Evolutionary conservation across 2,888 invertebrate genomes (phyloP), one percentile per base, ranked within the genome.

Genomic region (Lydus trimaculatus): DNA sequence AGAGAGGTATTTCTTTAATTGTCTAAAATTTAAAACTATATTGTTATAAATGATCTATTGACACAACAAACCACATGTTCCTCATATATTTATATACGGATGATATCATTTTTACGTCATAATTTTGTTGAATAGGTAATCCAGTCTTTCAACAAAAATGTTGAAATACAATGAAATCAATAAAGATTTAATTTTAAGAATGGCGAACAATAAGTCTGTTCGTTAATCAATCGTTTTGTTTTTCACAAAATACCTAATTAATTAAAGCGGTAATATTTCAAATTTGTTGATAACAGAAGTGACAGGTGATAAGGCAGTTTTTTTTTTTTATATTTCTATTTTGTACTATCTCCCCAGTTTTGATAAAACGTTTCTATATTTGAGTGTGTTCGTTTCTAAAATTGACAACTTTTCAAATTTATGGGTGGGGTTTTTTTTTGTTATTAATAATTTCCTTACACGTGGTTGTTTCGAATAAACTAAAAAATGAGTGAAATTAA

Each of bases 101-200:
- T 73, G 73, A 73, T 71, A 70, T 73, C 73, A 73, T 66, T 66
- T 67, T 65, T 67, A 58, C 66, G 67, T 72, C 70, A 72, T 70
- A 43, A 48, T 63, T 61, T 62, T 61, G 13, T 60, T 31, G 63
- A 61, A 64, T 59, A 64, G 64, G 67, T 68, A 64, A 36, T 61
- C 31, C 15, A 23, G 28, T 56, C 15, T 28, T 56, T 13, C 7
- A 15, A 48, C 9, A 9, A 52, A 20, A 52, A 52, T 52, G 11
- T 52, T 52, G 52, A 11, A 52, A 52, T 23, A 23, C 0, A 33
- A 43, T 43, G 17, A 23, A 15, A 15, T 28, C 2, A 56, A 56
- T 56, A 28, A 23, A 28, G 17, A 17, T 17, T 43, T 8, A 6
- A 6, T n/a, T 43, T 8, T 6, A 17, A 43, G 5, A 8, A 11